These are phyloP conservation scores for Eolophus roseicapilla DNA, from an alignment of 2,113 vertebrate genomes.

Conservation along the genomic window DNA sequence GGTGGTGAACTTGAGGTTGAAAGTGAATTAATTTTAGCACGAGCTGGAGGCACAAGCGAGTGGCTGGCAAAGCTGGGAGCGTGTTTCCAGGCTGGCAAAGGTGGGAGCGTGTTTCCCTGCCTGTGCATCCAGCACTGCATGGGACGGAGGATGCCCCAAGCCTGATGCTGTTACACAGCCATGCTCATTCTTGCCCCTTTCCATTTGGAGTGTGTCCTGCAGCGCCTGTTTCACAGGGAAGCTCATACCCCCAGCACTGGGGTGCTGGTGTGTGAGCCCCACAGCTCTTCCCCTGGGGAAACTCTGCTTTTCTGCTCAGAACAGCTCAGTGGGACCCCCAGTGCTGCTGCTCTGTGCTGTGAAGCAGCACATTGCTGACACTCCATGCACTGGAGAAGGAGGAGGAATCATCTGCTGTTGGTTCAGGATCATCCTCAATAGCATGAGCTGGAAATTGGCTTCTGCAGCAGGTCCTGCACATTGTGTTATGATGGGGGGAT, in stretches of 20 bases:
- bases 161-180: background rate
- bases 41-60: background rate
- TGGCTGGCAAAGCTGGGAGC: background rate
- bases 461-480: fast-evolving
- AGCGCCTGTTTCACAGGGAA: background rate
- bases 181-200: background rate
- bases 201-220: background rate
- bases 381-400: background rate
- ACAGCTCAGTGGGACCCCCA: background rate
- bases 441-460: background rate
- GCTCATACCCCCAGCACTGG: background rate
- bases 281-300: background rate
- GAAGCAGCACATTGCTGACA: background rate
- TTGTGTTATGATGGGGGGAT: fast-evolving
- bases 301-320: background rate
- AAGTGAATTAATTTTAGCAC: constrained; percentile 3
- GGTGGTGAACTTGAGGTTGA: background rate
- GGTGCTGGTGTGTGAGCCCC: background rate
- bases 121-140: background rate
- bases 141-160: background rate
- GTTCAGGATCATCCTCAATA: background rate
- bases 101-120: no score
- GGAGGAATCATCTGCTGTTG: constrained; percentile 2
- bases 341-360: background rate
- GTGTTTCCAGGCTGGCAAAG: background rate